Percentiles rank a stretch among this genome's conserved stretches.
Conservation (phyloP, 2,113 vertebrate genomes). For the Ceuthmochares aereus region DNA sequence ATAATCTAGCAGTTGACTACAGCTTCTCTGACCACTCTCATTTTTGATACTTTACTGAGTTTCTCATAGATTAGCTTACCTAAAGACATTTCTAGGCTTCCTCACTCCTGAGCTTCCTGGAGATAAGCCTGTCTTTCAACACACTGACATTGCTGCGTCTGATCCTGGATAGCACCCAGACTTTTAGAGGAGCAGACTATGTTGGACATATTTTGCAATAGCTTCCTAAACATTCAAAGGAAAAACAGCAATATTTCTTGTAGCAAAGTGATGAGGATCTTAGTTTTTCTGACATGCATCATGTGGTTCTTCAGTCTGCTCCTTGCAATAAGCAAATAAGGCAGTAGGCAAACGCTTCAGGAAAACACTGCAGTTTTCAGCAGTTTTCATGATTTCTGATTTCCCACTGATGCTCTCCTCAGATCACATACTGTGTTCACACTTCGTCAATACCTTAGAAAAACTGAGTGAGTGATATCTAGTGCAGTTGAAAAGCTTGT, state of each 20-base stretch:
- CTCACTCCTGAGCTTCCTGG: background rate
- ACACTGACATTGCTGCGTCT: background rate
- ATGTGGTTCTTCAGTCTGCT: slow-evolving; percentile 11
- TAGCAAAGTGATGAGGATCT: background rate
- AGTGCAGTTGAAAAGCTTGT: background rate
- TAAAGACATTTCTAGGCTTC: background rate
- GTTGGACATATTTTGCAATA: background rate
- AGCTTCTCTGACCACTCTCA: background rate
- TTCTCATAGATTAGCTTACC: background rate
- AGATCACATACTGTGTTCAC: background rate
- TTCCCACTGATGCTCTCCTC: background rate
- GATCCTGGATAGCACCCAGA: background rate
- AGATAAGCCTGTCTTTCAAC: background rate
- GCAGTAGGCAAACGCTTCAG: background rate
- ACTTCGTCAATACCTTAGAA: background rate
- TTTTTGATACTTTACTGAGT: background rate
- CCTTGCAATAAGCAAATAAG: background rate
- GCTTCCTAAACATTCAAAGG: background rate
- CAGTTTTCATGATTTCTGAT: background rate
- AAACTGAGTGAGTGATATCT: background rate
- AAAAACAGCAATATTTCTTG: slow-evolving; percentile 14
- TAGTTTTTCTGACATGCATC: background rate
- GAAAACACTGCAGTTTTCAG: background rate
- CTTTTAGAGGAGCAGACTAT: background rate
- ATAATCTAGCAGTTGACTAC: background rate